Evolutionary conservation across 1,140 invertebrate species (phyloP).

Genomic region (Gryllus bimaculatus): DNA sequence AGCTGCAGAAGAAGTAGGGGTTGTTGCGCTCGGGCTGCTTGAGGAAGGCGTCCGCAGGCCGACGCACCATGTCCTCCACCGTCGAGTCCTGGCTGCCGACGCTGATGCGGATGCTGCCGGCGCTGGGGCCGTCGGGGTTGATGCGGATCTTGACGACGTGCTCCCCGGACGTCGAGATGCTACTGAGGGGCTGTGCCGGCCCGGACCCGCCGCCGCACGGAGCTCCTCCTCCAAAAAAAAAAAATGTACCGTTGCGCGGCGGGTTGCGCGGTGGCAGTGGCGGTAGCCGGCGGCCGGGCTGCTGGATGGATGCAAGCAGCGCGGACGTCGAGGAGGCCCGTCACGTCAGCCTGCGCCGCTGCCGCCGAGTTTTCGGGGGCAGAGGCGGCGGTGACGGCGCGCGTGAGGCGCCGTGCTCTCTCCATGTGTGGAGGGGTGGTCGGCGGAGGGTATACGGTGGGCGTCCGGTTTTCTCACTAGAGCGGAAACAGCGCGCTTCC

Average conservation of each 20-base stretch:
- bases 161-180: slow-evolving; percentile 21
- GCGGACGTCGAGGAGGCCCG: neutral
- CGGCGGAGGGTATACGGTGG: no score
- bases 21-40: slow-evolving; percentile 25
- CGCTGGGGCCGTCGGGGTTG: slow-evolving; percentile 39
- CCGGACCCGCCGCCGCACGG: neutral
- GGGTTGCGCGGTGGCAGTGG: neutral
- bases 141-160: slow-evolving; percentile 60
- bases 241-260: neutral
- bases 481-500: neutral
- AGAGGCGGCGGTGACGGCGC: slow-evolving; percentile 25
- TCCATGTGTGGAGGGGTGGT: neutral
- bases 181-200: neutral
- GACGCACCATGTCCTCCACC: slow-evolving; percentile 15
- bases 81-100: slow-evolving; percentile 10
- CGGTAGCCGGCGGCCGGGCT: no score
- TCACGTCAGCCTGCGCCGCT: neutral
- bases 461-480: neutral
- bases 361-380: slow-evolving; percentile 25
- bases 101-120: slow-evolving; percentile 19
- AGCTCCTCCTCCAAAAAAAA: neutral
- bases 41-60: slow-evolving; percentile 18
- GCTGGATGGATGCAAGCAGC: no score
- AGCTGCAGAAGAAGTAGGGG: slow-evolving; percentile 45
- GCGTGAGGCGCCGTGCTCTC: neutral